A percentile compares a stretch with the other conserved stretches of the same genome.
phyloP scores from a whole-genome alignment of 2,797 vertebrate species.

The Australoheros facetus region DNA sequence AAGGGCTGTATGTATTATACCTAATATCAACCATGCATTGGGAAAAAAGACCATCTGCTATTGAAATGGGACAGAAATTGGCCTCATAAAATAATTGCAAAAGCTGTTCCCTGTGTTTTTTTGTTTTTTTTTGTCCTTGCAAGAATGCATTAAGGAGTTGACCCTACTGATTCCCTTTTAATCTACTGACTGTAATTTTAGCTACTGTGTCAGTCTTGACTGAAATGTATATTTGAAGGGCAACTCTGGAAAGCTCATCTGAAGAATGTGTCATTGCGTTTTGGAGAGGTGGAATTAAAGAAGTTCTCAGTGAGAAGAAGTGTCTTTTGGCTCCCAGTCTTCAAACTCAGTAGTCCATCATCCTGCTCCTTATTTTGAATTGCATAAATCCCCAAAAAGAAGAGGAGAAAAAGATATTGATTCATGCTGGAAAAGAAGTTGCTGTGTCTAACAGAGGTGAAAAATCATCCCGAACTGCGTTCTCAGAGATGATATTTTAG shows the following conservation, averaged over 20 bases:
- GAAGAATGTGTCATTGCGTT: constrained; percentile 34
- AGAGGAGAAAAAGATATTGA: constrained; percentile 26
- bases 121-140: background rate
- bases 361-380: constrained; percentile 42
- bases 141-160: constrained; percentile 25
- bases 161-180: constrained; percentile 46
- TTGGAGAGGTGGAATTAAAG: constrained; percentile 25
- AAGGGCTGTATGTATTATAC: constrained; percentile 18
- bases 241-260: constrained; percentile 42
- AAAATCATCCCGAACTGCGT: constrained; percentile 8
- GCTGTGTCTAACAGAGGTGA: constrained; percentile 25
- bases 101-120: background rate
- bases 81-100: background rate
- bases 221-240: constrained; percentile 2
- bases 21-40: background rate
- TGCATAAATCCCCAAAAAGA: constrained; percentile 20
- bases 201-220: constrained; percentile 64
- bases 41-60: background rate
- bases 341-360: constrained; percentile 17
- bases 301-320: constrained; percentile 9
- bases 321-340: constrained; percentile 18
- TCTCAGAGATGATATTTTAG: constrained; percentile 35
- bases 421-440: constrained; percentile 15
- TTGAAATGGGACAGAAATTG: constrained; percentile 3
- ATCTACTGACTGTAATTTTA: constrained; percentile 45